Base-by-base conservation (phyloP, 1,140 invertebrate species). In the Chrysomallon squamiferum region DNA sequence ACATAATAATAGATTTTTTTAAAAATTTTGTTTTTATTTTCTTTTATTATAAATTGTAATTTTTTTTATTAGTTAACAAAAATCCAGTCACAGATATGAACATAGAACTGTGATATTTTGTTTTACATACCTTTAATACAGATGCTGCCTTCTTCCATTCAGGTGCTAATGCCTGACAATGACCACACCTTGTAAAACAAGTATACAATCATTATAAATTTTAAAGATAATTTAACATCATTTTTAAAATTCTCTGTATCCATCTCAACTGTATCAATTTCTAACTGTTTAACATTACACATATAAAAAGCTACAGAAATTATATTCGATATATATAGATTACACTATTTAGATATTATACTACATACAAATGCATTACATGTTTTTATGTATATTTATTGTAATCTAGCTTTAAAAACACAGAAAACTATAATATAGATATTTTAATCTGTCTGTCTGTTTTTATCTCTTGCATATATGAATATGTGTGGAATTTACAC, bases 131-230 rank as follows among this genome's bases (percentile, higher is more conserved):
- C 87, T 97, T 97, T 0, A 99, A 88, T 80, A 96, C 92, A 54
- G 91, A 90, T 30, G 98, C 97, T 25, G 97, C 98, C 82, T 94
- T 91, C 43, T 93, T 93, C 95, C 95, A 99, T 74, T 96, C 92
- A 0, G 96, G 96, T 60, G 93, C 95, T n/a, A 99, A 87, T 81
- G 92, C 94, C 86, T 98, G 96, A 78, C 97, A 98, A 85, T 99
- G 88, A 22, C 88, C 88, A 85, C 88, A 88, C 88, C 88, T 89
- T 41, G 47, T 76, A 67, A 71, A 33, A 43, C n/a, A 54, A 29
- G 54, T n/a, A 27, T 15, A 22, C 22, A 54, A 22, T 15, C 18
- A 11, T 20, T 15, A 54, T 13, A 54, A 13, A 54, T 54, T 13
- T 13, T 20, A 22, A 22, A 11, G 13, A 11, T 11, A 13, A 54